A percentile compares a stretch with the other conserved stretches of the same genome.
Evolutionary conservation across 1,140 invertebrate genomes (phyloP).

Genomic region (Leptinotarsa undecemlineata): DNA sequence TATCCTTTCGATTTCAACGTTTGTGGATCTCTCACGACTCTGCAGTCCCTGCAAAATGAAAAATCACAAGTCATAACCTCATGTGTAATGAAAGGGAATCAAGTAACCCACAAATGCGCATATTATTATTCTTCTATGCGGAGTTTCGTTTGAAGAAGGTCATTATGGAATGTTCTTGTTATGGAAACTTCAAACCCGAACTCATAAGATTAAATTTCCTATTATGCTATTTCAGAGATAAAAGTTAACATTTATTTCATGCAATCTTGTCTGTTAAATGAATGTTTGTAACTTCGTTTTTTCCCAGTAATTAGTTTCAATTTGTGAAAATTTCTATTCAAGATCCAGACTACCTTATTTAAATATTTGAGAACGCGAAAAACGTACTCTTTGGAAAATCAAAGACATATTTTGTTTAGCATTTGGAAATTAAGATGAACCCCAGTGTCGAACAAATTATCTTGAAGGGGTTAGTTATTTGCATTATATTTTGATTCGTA

Average conservation of each 20-base stretch:
- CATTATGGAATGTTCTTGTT: not conserved
- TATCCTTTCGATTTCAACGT: slow-evolving; percentile 99
- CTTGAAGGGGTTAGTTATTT: too few relatives aligned
- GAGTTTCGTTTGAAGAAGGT: too few relatives aligned
- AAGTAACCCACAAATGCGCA: too few relatives aligned
- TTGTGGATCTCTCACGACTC: slow-evolving; percentile 97
- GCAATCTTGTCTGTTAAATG: not conserved
- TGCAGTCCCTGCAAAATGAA: slow-evolving; percentile 72
- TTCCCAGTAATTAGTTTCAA: not conserved
- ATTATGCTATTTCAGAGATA: not conserved
- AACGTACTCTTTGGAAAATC: not conserved
- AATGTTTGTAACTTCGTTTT: not conserved
- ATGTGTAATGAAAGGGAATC: too few relatives aligned
- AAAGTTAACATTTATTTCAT: not conserved
- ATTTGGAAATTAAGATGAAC: too few relatives aligned
- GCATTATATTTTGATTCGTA: too few relatives aligned
- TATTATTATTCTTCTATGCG: too few relatives aligned
- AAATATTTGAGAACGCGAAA: not conserved
- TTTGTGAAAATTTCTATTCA: not conserved
- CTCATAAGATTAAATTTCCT: not conserved
- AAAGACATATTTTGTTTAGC: too few relatives aligned
- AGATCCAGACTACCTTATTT: not conserved
- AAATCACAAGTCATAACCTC: not conserved
- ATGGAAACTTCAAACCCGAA: not conserved
- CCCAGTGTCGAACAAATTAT: too few relatives aligned